Conservation (phyloP, 2,888 invertebrate genomes). For the Bursaphelenchus okinawaensis region DNA sequence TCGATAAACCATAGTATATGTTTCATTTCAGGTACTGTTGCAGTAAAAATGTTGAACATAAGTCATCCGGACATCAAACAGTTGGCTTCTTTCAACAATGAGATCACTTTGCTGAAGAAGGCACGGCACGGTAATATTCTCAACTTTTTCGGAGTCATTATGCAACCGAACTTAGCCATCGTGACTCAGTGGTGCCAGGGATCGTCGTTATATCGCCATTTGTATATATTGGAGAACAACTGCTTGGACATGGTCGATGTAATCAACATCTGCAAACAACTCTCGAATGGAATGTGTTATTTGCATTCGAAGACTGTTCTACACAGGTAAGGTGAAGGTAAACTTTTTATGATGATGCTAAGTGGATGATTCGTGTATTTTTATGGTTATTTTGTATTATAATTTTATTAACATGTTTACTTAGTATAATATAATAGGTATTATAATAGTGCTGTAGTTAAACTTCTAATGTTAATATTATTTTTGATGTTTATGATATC, state of each 20-base stretch:
- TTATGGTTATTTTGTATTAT: no score
- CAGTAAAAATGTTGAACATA: conserved; percentile 93
- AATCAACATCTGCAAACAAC: conserved; percentile 91
- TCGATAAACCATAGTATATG: no score
- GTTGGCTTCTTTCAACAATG: conserved; percentile 96
- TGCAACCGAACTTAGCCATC: conserved; percentile 74
- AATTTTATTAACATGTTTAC: no score
- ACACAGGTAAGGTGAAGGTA: conserved; percentile 65
- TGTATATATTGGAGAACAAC: conserved; percentile 78
- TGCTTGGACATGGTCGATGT: conserved; percentile 79
- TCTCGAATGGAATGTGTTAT: conserved; percentile 96
- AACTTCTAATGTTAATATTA: no score
- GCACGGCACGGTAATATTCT: conserved; percentile 90
- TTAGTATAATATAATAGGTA: no score
- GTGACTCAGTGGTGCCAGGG: conserved; percentile 99
- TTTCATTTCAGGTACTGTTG: conserved; percentile 71
- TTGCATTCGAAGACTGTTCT: conserved; percentile 97
- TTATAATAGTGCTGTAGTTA: no score
- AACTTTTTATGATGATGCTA: no score
- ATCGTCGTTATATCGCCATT: conserved; percentile 72
- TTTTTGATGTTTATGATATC: background rate
- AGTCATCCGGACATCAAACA: conserved; percentile 92
- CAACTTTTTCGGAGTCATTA: conserved; percentile 96
- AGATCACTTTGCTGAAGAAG: conserved; percentile 64
- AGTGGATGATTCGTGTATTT: no score